These are phyloP conservation scores for Tupaia tana DNA, from an alignment of 2,113 vertebrate species.

Conservation along the genomic window DNA sequence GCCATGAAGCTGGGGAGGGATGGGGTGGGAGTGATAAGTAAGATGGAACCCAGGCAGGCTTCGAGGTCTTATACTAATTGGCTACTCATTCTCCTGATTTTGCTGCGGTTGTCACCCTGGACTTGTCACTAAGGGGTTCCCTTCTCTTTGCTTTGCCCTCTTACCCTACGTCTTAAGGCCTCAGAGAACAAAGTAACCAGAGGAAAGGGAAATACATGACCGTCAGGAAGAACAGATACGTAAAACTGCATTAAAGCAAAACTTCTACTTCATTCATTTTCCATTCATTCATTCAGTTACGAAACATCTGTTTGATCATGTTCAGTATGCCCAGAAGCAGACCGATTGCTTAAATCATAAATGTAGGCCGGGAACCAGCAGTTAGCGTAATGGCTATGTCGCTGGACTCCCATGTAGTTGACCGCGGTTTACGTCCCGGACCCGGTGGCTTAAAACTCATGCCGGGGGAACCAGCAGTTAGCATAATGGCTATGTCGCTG, in stretches of 20 bases:
- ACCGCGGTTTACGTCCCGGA: too few species aligned
- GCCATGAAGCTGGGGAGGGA: not conserved
- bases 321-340: not conserved
- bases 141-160: not conserved
- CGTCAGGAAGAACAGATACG: not conserved
- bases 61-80: not conserved
- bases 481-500: too few species aligned
- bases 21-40: accelerated
- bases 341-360: not conserved
- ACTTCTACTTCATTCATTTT: not conserved
- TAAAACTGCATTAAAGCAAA: not conserved
- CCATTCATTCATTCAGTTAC: not conserved
- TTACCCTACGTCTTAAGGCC: not conserved
- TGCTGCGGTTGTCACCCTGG: not conserved
- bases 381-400: too few species aligned
- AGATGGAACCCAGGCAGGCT: not conserved
- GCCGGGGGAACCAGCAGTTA: too few species aligned
- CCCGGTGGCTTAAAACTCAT: too few species aligned
- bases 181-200: not conserved
- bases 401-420: too few species aligned
- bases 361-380: too few species aligned
- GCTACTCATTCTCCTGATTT: not conserved
- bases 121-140: not conserved
- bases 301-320: not conserved
- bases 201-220: not conserved